Conservation (phyloP, 2,888 invertebrate species). For the Meloe dianella region DNA sequence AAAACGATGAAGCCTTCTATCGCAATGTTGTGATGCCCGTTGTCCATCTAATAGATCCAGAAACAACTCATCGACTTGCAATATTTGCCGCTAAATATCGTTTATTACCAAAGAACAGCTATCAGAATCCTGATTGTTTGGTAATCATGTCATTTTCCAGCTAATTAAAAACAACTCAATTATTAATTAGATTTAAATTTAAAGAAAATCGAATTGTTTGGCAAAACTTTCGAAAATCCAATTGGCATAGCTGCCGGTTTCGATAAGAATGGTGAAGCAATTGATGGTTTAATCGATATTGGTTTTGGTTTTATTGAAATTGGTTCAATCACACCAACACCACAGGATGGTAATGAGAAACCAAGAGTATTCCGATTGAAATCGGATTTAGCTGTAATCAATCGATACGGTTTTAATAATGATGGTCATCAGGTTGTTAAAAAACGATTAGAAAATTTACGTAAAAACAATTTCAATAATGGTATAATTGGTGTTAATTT, state of each 20-base stretch:
- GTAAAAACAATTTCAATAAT: slow-evolving; percentile 62
- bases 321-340: slow-evolving; percentile 92
- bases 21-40: slow-evolving; percentile 74
- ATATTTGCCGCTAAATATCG: slow-evolving; percentile 78
- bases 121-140: slow-evolving; percentile 69
- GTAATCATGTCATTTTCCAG: slow-evolving; percentile 59
- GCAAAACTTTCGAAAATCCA: slow-evolving; percentile 80
- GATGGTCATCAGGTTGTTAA: slow-evolving; percentile 84
- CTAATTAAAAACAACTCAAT: not conserved
- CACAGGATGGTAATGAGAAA: slow-evolving; percentile 91
- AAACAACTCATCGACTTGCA: slow-evolving; percentile 82
- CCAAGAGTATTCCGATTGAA: slow-evolving; percentile 90
- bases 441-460: slow-evolving; percentile 67
- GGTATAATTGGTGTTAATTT: slow-evolving; percentile 87
- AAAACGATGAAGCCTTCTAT: slow-evolving; percentile 82
- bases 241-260: slow-evolving; percentile 99
- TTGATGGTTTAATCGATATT: slow-evolving; percentile 77
- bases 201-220: slow-evolving; percentile 76
- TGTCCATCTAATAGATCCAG: slow-evolving; percentile 75
- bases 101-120: slow-evolving; percentile 68
- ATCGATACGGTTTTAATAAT: slow-evolving; percentile 95
- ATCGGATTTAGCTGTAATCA: slow-evolving; percentile 89
- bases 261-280: slow-evolving; percentile 95
- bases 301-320: slow-evolving; percentile 97
- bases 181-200: slow-evolving; percentile 33